Base-by-base conservation (phyloP, 2,888 invertebrate species). In the Sturmia bella region DNA sequence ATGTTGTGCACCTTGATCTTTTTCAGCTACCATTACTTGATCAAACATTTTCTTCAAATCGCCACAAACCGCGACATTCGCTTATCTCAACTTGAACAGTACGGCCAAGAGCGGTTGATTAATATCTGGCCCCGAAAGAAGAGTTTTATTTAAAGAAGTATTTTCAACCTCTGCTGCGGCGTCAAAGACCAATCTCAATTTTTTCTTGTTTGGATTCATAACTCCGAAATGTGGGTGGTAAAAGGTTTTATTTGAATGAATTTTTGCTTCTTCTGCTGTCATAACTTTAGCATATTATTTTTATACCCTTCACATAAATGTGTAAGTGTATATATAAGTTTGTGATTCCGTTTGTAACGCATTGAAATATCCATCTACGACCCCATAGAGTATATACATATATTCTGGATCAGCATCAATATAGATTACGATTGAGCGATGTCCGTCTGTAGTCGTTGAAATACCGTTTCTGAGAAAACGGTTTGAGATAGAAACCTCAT, bases 1-100 rank as follows among this genome's bases (percentile, higher is more conserved):
- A 13, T 86, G 39, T 74, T 87, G 87, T 0, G 85, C 59, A 43
- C 83, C 57, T 45, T 86, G 85, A 69, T 89, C 88, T 12, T 84
- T 84, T 11, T 77, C 56, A 0, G 61, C 17, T 1, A 77, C 74
- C 11, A 19, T 19, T 4, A 80, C 24, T 45, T 80, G 75, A n/a
- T 57, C n/a, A 54, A 76, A 61, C 43, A 76, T 69, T 43, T 76
- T 66, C 3, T n/a, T 61, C 1, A 80, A 70, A n/a, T 80, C 64
- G 9, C 50, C 57, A 19, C 50, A 64, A n/a, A 79, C 50, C 0
- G 57, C 66, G 6, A 80, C 13, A 11, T 37, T 61, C 3, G 32
- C 39, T 64, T 80, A 32, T 17, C 80, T 24, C 27, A 80, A 80
- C n/a, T 77, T 69, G 37, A 54, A 59, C 2, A 81, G n/a, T 11